phyloP scores from a whole-genome alignment of 2,888 invertebrate species.

The Drosophila colorata region DNA sequence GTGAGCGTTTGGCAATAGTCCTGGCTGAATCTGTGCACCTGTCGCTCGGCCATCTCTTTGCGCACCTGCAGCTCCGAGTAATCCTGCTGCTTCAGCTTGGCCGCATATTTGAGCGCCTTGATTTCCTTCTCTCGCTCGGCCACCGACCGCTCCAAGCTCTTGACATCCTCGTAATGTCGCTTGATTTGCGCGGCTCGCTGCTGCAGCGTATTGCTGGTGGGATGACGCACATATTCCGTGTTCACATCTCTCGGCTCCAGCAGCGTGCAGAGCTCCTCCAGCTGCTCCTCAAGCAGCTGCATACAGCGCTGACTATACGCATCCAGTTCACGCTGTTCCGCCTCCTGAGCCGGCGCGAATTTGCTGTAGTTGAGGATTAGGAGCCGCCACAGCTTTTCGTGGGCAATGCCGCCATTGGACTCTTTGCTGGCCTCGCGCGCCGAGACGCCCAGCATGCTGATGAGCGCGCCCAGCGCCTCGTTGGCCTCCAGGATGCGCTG shows the following conservation, averaged over 20 bases:
- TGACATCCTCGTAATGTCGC: constrained; percentile 96
- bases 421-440: constrained; percentile 87
- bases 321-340: constrained; percentile 56
- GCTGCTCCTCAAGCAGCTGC: constrained; percentile 86
- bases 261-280: constrained; percentile 88
- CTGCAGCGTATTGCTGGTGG: constrained; percentile 90
- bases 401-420: constrained; percentile 86
- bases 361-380: constrained; percentile 85
- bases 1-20: constrained; percentile 66
- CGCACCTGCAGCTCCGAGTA: constrained; percentile 95
- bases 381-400: constrained; percentile 90
- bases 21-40: constrained; percentile 88
- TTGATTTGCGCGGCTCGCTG: constrained; percentile 94
- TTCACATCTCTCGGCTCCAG: constrained; percentile 88
- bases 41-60: constrained; percentile 96
- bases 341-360: constrained; percentile 78
- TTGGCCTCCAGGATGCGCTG: constrained; percentile 87
- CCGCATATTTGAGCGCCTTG: constrained; percentile 92
- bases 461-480: constrained; percentile 87
- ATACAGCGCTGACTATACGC: constrained; percentile 62
- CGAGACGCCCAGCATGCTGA: constrained; percentile 87
- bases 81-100: constrained; percentile 97
- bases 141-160: constrained; percentile 92
- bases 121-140: constrained; percentile 96
- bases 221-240: constrained; percentile 85